These are phyloP conservation scores for Metopolophium dirhodum DNA, from an alignment of 1,140 invertebrate species.

Conservation along the genomic window DNA sequence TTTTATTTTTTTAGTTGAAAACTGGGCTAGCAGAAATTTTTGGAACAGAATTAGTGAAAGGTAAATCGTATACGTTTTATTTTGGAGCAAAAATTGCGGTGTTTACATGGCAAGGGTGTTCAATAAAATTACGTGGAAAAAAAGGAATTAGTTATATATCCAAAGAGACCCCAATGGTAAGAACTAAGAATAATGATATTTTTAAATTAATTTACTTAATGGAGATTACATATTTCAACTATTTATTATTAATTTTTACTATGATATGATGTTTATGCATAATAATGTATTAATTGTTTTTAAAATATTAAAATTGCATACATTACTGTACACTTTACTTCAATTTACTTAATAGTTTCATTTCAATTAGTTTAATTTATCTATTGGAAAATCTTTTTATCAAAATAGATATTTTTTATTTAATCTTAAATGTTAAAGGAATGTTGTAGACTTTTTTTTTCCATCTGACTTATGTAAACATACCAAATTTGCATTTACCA, in stretches of 20 bases:
- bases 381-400: no score
- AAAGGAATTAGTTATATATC: constrained; percentile 93
- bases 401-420: no score
- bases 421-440: no score
- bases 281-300: not conserved
- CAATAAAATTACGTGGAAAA: constrained; percentile 80
- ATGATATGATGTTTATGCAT: not conserved
- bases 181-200: constrained; percentile 61
- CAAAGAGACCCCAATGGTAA: constrained; percentile 93
- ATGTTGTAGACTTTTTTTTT: no score
- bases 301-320: not conserved
- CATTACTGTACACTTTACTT: not conserved
- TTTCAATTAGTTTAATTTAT: not conserved
- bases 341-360: not conserved
- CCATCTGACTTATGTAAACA: no score
- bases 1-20: constrained; percentile 71
- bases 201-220: not conserved
- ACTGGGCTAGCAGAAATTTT: constrained; percentile 93
- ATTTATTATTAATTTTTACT: not conserved
- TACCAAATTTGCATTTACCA: no score
- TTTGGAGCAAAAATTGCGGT: constrained; percentile 93
- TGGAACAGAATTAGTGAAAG: constrained; percentile 94
- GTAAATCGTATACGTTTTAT: constrained; percentile 89
- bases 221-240: not conserved
- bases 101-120: constrained; percentile 95